Evolutionary conservation across 2,113 vertebrate species (phyloP).

Genomic region (Crypturellus undulatus): DNA sequence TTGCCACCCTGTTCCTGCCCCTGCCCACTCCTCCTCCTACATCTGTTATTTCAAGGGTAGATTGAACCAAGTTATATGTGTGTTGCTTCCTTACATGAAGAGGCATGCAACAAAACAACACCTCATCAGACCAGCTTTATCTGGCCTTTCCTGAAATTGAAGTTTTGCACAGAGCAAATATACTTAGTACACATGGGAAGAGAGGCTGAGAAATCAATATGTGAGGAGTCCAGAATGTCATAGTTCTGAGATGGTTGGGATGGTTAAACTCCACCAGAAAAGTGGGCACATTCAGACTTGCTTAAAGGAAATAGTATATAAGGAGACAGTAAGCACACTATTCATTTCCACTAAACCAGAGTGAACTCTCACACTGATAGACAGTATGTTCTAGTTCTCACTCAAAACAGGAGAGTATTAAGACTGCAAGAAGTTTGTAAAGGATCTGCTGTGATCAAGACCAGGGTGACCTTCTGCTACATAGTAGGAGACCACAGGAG

Average conservation of each 20-base stretch:
- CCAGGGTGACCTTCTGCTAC: not conserved
- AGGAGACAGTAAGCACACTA: not conserved
- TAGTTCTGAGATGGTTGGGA: not conserved
- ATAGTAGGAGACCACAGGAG: not conserved
- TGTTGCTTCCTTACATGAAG: not conserved
- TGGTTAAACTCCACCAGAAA: not conserved
- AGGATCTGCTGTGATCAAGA: not conserved
- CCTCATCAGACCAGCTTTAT: not conserved
- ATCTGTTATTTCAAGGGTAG: not conserved
- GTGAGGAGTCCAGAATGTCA: not conserved
- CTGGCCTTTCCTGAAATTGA: not conserved
- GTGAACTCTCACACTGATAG: not conserved
- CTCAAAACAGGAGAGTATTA: not conserved
- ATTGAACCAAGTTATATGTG: not conserved
- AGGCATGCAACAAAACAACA: not conserved
- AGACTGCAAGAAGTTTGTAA: not conserved
- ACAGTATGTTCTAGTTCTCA: not conserved
- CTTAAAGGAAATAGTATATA: not conserved
- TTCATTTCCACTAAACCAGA: not conserved
- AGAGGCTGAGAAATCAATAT: not conserved
- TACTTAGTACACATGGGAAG: not conserved
- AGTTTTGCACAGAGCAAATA: not conserved
- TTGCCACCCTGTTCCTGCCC: not conserved
- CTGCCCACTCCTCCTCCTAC: not conserved
- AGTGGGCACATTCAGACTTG: fast-evolving